Percentiles rank a stretch among this genome's conserved stretches.
Conservation (phyloP, 2,797 vertebrate genomes). For the Coilia nasus region DNA sequence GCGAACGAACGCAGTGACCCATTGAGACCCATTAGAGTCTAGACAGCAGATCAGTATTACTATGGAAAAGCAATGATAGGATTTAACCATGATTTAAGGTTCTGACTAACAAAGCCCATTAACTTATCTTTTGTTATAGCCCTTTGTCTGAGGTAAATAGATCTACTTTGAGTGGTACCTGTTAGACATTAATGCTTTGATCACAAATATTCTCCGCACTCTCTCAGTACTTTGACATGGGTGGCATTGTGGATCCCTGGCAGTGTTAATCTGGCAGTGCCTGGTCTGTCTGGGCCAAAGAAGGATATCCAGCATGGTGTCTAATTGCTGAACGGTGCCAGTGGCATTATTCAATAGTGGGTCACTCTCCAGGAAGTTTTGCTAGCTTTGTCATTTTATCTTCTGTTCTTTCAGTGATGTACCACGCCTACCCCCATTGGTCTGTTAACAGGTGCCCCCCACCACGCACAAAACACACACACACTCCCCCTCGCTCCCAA, state of each 20-base stretch:
- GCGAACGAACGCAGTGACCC: too few relatives aligned
- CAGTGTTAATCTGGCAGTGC: not conserved
- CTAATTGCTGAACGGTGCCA: not conserved
- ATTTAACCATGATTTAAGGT: too few relatives aligned
- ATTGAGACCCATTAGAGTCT: too few relatives aligned
- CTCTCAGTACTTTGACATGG: too few relatives aligned
- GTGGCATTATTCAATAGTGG: not conserved
- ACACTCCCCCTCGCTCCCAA: not conserved
- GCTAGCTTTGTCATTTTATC: not conserved
- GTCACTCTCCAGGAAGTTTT: not conserved
- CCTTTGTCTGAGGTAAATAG: not conserved
- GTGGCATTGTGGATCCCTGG: not conserved
- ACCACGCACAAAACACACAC: too few relatives aligned
- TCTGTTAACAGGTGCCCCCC: too few relatives aligned
- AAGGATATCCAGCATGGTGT: not conserved
- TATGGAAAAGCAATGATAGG: too few relatives aligned
- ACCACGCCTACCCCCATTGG: not conserved
- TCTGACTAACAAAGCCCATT: not conserved
- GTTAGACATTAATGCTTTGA: too few relatives aligned
- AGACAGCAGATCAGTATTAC: too few relatives aligned
- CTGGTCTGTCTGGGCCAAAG: not conserved
- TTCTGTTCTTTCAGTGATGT: not conserved
- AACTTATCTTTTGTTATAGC: not conserved
- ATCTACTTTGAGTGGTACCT: not conserved
- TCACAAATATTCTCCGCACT: too few relatives aligned